Evolutionary conservation across 1,140 invertebrate species (phyloP), one percentile per base, ranked within the genome.

Genomic region (Anthonomus grandis): DNA sequence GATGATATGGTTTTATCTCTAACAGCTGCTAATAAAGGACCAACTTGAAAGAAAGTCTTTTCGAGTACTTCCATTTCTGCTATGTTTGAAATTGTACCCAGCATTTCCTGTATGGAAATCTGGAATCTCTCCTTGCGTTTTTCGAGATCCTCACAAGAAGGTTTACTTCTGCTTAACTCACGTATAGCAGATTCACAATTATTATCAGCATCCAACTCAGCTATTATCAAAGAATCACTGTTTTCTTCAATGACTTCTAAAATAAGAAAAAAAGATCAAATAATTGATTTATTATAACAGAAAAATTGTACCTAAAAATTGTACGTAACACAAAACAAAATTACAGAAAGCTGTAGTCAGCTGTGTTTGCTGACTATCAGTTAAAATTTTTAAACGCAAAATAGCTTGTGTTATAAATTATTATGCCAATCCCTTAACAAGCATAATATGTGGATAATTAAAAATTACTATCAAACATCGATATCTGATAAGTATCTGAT

Each of bases 211-310:
- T 31, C 27, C n/a, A 15, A 41, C 9, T 41, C 18, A 41, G 18
- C 38, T 41, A 41, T 41, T 41, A 15, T 15, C 18, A 41, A 5
- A 41, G 38, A 41, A 41, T 41, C 38, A 41, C n/a, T 41, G 38
- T 41, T 41, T 19, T 19, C 38, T 41, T 41, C 38, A 41, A 13
- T 41, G 15, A 8, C n/a, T 15, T 41, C 38, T 41, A 19, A 41
- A 41, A 41, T 9, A 19, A 41, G 38, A 41, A 41, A 9, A 41
- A 41, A 9, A 41, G n/a, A n/a, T 41, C 5, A 13, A 9, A 6
- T 9, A 8, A 41, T 13, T 13, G n/a, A 13, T 41, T 41, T 41
- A 41, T 41, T 15, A 41, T 41, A 15, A 41, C 15, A 41, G 8
- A 13, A 8, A 41, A 13, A 41, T 41, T 41, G 6, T 13, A 15